Conservation (phyloP, 53 echinoderm and acorn worm genomes). For the Holothuria scabra region DNA sequence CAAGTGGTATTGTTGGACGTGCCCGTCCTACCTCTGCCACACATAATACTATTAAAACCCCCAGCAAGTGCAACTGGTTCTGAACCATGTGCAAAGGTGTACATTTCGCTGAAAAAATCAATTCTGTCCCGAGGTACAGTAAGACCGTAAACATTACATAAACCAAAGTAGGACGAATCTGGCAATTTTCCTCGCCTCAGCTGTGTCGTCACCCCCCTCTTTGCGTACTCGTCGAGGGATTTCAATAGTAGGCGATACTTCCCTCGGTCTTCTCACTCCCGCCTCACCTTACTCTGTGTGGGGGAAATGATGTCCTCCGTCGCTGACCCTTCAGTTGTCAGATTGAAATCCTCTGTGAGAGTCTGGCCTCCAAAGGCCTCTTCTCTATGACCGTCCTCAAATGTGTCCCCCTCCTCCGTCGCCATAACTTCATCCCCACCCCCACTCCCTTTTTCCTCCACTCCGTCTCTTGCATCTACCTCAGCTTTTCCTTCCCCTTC, state of each 20-base stretch:
- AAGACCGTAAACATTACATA: slow-evolving; percentile 46
- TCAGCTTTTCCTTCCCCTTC: neutral
- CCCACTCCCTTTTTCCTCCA: neutral
- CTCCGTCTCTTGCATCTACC: neutral
- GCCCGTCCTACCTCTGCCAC: neutral
- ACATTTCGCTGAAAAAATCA: slow-evolving; percentile 28
- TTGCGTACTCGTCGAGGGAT: neutral
- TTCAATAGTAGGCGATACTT: neutral
- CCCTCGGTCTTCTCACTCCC: neutral
- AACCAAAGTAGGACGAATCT: neutral
- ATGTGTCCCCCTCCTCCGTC: neutral
- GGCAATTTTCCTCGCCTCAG: neutral
- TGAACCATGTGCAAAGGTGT: neutral
- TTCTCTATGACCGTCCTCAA: too few species aligned
- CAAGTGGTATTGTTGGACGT: neutral
- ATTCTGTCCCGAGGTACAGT: slow-evolving; percentile 21
- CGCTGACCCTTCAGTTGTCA: neutral
- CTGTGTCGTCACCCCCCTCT: neutral
- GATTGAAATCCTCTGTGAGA: neutral
- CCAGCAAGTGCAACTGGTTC: slow-evolving; percentile 39
- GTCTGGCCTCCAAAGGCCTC: too few species aligned
- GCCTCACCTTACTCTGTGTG: neutral
- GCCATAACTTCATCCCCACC: neutral
- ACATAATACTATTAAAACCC: slow-evolving; percentile 58
- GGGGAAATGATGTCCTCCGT: neutral